Percentiles rank a stretch among this genome's conserved stretches.
Conservation (phyloP, 1,140 invertebrate species). For the Meteorus sp. region DNA sequence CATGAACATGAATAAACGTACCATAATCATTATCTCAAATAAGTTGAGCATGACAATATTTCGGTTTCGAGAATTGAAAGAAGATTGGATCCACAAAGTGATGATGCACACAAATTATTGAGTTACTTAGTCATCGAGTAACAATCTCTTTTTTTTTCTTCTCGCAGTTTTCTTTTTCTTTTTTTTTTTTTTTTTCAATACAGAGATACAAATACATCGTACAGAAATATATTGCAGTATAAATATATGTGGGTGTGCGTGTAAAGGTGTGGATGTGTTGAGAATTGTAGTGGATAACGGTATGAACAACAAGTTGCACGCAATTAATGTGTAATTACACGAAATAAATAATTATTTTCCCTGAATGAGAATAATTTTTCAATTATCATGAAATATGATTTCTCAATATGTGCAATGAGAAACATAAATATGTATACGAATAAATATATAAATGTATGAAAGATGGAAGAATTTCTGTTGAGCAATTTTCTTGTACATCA, state of each 20-base stretch:
- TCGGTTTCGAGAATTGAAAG: not conserved
- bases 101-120: slow-evolving; percentile 21
- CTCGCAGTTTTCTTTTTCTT: not conserved
- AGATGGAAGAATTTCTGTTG: not conserved
- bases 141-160: slow-evolving; percentile 15
- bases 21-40: too few relatives aligned
- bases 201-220: too few relatives aligned
- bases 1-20: too few relatives aligned
- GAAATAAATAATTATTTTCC: slow-evolving; percentile 6
- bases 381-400: not conserved
- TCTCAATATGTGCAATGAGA: too few relatives aligned
- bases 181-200: too few relatives aligned
- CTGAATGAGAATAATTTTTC: slow-evolving; percentile 1
- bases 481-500: not conserved
- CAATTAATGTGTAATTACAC: slow-evolving; percentile 6
- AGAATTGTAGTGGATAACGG: not conserved
- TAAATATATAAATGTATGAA: too few relatives aligned
- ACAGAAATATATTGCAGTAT: too few relatives aligned
- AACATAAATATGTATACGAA: too few relatives aligned
- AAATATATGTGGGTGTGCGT: too few relatives aligned
- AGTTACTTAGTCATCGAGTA: slow-evolving; percentile 27
- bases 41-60: too few relatives aligned
- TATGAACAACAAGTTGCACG: not conserved
- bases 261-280: too few relatives aligned
- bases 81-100: not conserved